Percentiles rank a stretch among this genome's conserved stretches.
These are phyloP conservation scores for Lophotis ruficrista DNA, from an alignment of 2,113 vertebrate species.

Conservation along the genomic window DNA sequence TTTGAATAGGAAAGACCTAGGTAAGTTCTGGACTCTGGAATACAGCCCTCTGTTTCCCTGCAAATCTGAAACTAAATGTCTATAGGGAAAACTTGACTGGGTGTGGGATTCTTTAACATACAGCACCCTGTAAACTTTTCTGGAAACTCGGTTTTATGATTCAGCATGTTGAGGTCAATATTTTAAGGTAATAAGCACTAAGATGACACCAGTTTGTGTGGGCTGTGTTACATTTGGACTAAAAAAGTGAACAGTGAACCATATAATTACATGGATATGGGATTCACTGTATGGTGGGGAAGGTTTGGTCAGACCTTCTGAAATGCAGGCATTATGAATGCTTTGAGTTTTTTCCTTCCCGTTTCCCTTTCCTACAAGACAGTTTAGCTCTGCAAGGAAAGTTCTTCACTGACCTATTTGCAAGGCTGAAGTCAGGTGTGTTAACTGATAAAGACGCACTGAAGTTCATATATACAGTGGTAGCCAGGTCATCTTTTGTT, in stretches of 20 bases:
- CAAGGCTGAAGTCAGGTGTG: background rate
- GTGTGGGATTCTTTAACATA: background rate
- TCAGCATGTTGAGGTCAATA: slow-evolving; percentile 39
- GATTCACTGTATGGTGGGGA: background rate
- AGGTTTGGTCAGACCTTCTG: background rate
- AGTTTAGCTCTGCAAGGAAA: background rate
- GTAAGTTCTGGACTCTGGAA: background rate
- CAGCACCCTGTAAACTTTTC: background rate
- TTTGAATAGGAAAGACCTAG: background rate
- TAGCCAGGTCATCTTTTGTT: background rate
- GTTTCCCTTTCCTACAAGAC: background rate
- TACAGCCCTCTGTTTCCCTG: background rate
- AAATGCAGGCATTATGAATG: background rate
- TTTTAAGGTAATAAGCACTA: slow-evolving; percentile 10
- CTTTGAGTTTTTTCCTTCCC: background rate
- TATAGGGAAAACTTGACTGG: background rate
- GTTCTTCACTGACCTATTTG: background rate
- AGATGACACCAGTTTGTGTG: slow-evolving; percentile 4
- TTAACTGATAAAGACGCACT: background rate
- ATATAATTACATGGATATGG: slow-evolving; percentile 3
- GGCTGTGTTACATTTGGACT: background rate
- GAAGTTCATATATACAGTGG: background rate
- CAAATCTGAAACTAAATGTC: background rate
- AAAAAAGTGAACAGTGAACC: background rate
- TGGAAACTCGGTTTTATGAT: slow-evolving; percentile 8